Evolutionary conservation across 2,888 invertebrate species (phyloP), one percentile per base, ranked within the genome.

Genomic region (Phalangium opilio): DNA sequence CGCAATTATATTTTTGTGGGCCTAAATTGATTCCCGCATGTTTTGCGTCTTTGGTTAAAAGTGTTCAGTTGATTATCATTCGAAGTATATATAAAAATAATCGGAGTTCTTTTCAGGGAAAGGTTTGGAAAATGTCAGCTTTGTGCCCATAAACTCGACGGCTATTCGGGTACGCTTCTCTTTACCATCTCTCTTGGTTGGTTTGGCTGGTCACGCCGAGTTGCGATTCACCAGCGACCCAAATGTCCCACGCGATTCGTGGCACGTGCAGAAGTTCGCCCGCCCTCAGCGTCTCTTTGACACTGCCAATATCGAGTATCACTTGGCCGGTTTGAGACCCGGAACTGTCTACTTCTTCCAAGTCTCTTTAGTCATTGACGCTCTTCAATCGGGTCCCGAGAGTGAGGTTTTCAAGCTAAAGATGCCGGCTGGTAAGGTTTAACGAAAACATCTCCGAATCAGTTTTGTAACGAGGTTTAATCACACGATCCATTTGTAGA

Each of bases 231-330:
- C 86, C 2, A 68, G 67, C 8, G 81, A 83, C 10, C 58, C 57
- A 17, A 60, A 61, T 38, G 58, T 60, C 10, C 60, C 60, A 3
- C 50, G 52, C 8, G 41, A 38, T 10, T 59, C 60, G 32, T 89
- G 89, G 89, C 76, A 79, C 57, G 75, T 80, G 0, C 84, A 87
- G 72, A 79, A 83, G 15, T 84, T 87, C 60, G 84, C 86, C 0
- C 85, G 86, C 11, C 83, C 84, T 0, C 79, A 83, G 56, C 85
- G 86, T 63, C 68, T 87, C 5, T 80, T 90, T 49, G 83, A 83
- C 1, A 85, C 85, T 5, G 78, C 82, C 4, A 83, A 86, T 50
- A 69, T 89, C 51, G 86, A 87, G 65, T 85, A 89, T 69, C 79
- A 85, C 53, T 67, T 89, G 44, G 75, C 78, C 10, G 79, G 78